These are phyloP conservation scores for Acanthosepion lycidas DNA, from an alignment of 2,888 invertebrate genomes.

Conservation along the genomic window DNA sequence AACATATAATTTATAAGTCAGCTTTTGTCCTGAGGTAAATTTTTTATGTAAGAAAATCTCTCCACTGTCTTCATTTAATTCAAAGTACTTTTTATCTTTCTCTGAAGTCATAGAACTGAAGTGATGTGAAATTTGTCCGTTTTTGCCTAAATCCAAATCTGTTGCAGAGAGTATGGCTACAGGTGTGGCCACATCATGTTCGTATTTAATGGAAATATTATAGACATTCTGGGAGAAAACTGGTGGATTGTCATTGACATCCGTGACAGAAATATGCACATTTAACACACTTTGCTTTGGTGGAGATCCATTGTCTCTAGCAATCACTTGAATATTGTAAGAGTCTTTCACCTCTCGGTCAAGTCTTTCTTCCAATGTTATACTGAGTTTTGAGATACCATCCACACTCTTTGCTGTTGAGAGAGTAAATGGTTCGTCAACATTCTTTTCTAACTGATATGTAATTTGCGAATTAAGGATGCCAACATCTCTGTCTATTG, in stretches of 20 bases:
- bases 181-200: not conserved
- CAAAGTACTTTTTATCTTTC: constrained; percentile 23
- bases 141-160: constrained; percentile 9
- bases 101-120: not conserved
- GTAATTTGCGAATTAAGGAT: not conserved
- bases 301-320: not conserved
- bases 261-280: not conserved
- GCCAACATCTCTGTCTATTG: not conserved
- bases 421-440: not conserved
- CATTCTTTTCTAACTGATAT: not conserved
- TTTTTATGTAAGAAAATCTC: constrained; percentile 17
- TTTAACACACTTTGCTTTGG: not conserved
- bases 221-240: not conserved
- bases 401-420: not conserved
- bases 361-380: not conserved
- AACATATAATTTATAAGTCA: not conserved
- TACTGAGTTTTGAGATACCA: not conserved
- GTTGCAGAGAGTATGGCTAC: not conserved
- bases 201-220: not conserved
- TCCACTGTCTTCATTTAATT: not conserved
- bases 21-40: not conserved
- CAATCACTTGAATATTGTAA: not conserved
- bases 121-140: not conserved
- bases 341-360: not conserved
- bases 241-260: not conserved